These are phyloP conservation scores for Netelia virgata DNA, from an alignment of 2,888 invertebrate species.

Conservation along the genomic window DNA sequence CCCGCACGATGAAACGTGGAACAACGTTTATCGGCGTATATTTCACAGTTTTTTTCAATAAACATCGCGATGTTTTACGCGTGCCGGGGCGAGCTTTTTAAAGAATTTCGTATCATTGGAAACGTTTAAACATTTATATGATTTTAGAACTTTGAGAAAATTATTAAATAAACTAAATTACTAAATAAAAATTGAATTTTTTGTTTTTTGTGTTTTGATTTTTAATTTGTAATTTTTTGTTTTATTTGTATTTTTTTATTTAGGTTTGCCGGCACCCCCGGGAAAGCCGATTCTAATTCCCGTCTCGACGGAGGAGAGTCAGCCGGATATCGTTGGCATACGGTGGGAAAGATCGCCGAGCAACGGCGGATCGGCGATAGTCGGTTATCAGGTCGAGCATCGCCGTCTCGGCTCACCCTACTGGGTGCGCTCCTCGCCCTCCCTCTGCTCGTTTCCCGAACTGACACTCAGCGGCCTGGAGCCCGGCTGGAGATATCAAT, in stretches of 20 bases:
- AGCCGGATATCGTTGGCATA: slow-evolving; percentile 93
- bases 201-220: no score
- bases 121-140: not conserved
- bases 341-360: slow-evolving; percentile 92
- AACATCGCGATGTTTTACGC: no score
- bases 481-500: slow-evolving; percentile 95
- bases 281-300: slow-evolving; percentile 94
- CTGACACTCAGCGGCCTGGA: slow-evolving; percentile 93
- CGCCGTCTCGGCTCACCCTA: slow-evolving; percentile 91
- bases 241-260: slow-evolving; percentile 69
- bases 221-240: slow-evolving; percentile 30
- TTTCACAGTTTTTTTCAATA: no score
- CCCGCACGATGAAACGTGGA: no score
- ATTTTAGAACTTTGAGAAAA: slow-evolving; percentile 8
- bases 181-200: no score
- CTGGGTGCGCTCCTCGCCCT: slow-evolving; percentile 93
- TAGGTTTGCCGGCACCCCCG: slow-evolving; percentile 92
- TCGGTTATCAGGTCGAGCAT: slow-evolving; percentile 93
- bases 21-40: no score
- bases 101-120: not conserved
- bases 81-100: no score
- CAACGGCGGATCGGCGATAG: slow-evolving; percentile 95
- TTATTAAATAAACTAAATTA: no score
- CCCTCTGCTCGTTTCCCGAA: slow-evolving; percentile 90
- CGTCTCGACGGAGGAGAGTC: slow-evolving; percentile 88